Conservation (phyloP, 2,113 vertebrate genomes). For the Columba janthina region DNA sequence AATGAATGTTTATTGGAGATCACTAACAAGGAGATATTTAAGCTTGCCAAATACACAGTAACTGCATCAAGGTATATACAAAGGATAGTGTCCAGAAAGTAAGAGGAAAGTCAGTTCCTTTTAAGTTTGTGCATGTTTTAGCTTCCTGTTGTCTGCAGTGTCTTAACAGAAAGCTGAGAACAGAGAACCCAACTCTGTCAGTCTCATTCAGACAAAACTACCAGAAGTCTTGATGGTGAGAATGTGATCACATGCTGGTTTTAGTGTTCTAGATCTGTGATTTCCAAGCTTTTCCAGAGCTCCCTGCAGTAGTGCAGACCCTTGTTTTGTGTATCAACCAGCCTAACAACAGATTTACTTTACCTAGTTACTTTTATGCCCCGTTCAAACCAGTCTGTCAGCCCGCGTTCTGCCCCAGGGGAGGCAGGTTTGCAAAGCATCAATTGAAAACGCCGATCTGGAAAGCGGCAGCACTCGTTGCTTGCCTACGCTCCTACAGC, state of each 20-base stretch:
- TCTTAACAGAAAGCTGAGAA: not conserved
- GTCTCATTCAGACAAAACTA: not conserved
- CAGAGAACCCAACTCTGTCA: not conserved
- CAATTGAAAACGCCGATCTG: not conserved
- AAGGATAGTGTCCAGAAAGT: not conserved
- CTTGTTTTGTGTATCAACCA: not conserved
- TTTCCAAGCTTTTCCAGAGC: not conserved
- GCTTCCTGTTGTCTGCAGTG: not conserved
- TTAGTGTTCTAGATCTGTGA: not conserved
- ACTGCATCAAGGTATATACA: not conserved
- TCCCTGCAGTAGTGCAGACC: not conserved
- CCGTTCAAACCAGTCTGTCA: not conserved
- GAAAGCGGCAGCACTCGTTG: not conserved
- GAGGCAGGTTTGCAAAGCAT: not conserved
- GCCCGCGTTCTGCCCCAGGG: not conserved
- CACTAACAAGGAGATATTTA: conserved; percentile 25
- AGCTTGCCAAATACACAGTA: not conserved
- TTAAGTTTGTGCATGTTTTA: not conserved
- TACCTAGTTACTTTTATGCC: not conserved
- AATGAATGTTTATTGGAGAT: conserved; percentile 39
- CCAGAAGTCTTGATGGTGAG: not conserved
- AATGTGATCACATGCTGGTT: not conserved
- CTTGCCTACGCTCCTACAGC: rapidly evolving
- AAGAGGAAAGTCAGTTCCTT: not conserved
- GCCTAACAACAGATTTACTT: not conserved